Conservation (phyloP, 2,797 vertebrate genomes). For the Caiman crocodilus region DNA sequence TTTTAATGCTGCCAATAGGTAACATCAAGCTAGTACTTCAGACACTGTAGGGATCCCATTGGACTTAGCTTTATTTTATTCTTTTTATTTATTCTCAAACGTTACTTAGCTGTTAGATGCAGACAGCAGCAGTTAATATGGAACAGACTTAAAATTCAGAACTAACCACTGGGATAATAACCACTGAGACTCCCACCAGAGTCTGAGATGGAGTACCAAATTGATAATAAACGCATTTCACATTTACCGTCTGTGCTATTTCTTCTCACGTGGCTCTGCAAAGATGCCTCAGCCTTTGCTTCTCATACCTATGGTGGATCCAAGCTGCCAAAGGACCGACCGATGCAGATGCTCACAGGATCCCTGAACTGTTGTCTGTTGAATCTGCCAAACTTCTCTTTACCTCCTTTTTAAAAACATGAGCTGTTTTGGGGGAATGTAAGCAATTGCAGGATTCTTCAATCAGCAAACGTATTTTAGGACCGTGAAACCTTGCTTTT, state of each 20-base stretch:
- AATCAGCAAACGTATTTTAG: not conserved
- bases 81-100: not conserved
- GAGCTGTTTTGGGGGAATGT: not conserved
- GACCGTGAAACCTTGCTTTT: accelerated
- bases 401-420: not conserved
- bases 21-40: constrained; percentile 46
- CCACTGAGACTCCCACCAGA: not conserved
- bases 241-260: not conserved
- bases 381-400: constrained; percentile 29
- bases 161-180: not conserved
- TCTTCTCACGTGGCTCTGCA: not conserved
- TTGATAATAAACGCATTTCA: not conserved
- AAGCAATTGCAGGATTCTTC: not conserved
- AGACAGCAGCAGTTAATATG: constrained; percentile 8
- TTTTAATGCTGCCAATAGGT: constrained; percentile 10
- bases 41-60: not conserved
- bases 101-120: not conserved
- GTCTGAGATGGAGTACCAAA: not conserved
- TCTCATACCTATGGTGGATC: not conserved
- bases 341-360: not conserved
- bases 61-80: not conserved
- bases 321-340: not conserved
- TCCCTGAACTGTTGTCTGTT: accelerated
- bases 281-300: not conserved
- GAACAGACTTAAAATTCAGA: not conserved